These are phyloP conservation scores for Scylla paramamosain DNA, from an alignment of 1,140 invertebrate species.

Conservation along the genomic window DNA sequence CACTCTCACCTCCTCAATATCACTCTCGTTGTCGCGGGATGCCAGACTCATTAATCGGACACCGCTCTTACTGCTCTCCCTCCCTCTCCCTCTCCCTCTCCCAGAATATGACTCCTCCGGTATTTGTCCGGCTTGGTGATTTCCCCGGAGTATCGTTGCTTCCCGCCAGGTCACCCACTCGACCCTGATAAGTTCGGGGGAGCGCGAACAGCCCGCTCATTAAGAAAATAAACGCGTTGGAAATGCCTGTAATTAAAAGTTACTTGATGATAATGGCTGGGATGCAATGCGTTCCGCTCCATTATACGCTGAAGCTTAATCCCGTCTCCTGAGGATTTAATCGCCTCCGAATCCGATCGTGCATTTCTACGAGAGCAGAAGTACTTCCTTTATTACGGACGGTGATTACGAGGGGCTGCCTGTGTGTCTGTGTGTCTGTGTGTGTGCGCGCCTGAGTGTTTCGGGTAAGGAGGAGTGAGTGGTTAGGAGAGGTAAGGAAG, in stretches of 20 bases:
- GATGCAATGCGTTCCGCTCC: conserved; percentile 71
- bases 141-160: conserved; percentile 68
- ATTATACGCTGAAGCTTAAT: conserved; percentile 70
- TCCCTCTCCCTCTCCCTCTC: not conserved
- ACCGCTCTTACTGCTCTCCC: not conserved
- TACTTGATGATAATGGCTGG: conserved; percentile 75
- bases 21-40: not conserved
- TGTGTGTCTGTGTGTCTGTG: not conserved
- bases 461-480: no score
- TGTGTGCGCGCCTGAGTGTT: no score
- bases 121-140: conserved; percentile 67
- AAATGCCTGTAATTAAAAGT: conserved; percentile 76
- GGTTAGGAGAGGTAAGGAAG: no score
- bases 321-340: conserved; percentile 74
- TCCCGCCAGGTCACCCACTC: conserved; percentile 73
- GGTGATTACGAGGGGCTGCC: conserved; percentile 64
- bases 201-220: conserved; percentile 72
- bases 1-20: not conserved
- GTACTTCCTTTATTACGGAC: conserved; percentile 68
- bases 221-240: conserved; percentile 73
- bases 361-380: conserved; percentile 70
- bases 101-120: conserved; percentile 38
- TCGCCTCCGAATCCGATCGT: conserved; percentile 70
- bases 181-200: conserved; percentile 72
- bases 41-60: conserved; percentile 40